Conservation (phyloP, 2,888 invertebrate genomes). For the Dryobotodes eremita region DNA sequence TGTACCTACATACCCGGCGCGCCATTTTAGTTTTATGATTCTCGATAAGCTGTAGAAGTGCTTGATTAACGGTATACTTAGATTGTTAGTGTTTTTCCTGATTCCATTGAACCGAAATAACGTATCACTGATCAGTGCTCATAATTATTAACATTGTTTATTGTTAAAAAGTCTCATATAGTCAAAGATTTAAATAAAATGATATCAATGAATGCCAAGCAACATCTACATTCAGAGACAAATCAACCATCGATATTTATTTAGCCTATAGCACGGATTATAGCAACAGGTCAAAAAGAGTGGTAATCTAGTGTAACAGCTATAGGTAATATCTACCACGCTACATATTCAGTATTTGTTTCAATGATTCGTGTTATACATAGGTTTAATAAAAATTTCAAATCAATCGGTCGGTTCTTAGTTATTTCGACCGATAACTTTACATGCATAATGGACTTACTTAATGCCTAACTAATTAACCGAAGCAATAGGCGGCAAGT, state of each 20-base stretch:
- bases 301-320: background rate
- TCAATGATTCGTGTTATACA: slow-evolving; percentile 1
- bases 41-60: slow-evolving; percentile 42
- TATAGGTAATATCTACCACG: background rate
- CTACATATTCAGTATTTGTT: slow-evolving; percentile 3
- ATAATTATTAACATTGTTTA: background rate
- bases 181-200: background rate
- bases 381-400: slow-evolving; percentile 26
- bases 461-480: slow-evolving; percentile 43
- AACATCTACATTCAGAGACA: background rate
- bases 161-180: background rate
- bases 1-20: slow-evolving; percentile 17
- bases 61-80: slow-evolving; percentile 21
- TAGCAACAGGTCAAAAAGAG: no score
- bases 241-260: background rate
- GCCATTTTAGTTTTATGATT: slow-evolving; percentile 52
- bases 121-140: background rate
- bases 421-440: slow-evolving; percentile 31
- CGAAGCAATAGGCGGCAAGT: slow-evolving; percentile 39
- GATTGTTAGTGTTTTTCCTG: slow-evolving; percentile 18
- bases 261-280: background rate
- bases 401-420: slow-evolving; percentile 25
- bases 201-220: background rate
- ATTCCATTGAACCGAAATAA: slow-evolving; percentile 11
- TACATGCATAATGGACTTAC: slow-evolving; percentile 35